phyloP scores from a whole-genome alignment of 2,113 vertebrate genomes.

The Barnardius zonarius region DNA sequence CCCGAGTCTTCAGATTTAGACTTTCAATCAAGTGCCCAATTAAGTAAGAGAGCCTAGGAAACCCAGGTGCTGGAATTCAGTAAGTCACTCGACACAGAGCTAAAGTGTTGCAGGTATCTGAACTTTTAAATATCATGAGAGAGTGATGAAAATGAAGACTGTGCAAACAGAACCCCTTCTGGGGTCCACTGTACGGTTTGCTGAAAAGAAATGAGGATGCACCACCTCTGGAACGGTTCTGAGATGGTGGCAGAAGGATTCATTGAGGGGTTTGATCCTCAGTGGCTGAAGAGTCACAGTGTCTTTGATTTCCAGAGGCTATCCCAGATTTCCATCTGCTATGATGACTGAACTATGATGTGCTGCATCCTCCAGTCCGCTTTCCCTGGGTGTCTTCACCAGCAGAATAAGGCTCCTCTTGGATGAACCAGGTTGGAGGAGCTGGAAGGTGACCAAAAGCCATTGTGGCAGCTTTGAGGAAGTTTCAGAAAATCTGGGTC shows the following conservation, averaged over 20 bases:
- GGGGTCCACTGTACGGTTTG: neutral
- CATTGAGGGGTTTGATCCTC: neutral
- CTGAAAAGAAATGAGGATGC: neutral
- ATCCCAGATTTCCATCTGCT: neutral
- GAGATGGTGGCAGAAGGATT: neutral
- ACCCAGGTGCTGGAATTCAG: constrained; percentile 48
- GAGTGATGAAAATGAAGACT: neutral
- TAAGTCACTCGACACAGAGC: constrained; percentile 18
- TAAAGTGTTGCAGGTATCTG: neutral
- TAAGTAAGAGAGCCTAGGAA: constrained; percentile 18
- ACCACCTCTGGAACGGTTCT: neutral
- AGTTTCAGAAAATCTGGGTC: neutral
- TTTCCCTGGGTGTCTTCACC: neutral
- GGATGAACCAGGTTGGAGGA: neutral
- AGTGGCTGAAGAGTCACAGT: neutral
- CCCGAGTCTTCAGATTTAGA: constrained; percentile 31
- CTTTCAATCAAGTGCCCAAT: constrained; percentile 58
- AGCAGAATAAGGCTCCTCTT: neutral
- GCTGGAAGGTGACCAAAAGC: fast-evolving
- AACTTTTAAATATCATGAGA: constrained; percentile 34
- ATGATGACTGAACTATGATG: neutral
- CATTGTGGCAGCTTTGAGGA: neutral
- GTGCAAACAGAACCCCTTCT: neutral
- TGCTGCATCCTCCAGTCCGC: neutral
- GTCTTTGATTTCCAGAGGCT: neutral